Conservation (phyloP, 92 coral and sea anemone genomes). For the Zoanthus solanderi region DNA sequence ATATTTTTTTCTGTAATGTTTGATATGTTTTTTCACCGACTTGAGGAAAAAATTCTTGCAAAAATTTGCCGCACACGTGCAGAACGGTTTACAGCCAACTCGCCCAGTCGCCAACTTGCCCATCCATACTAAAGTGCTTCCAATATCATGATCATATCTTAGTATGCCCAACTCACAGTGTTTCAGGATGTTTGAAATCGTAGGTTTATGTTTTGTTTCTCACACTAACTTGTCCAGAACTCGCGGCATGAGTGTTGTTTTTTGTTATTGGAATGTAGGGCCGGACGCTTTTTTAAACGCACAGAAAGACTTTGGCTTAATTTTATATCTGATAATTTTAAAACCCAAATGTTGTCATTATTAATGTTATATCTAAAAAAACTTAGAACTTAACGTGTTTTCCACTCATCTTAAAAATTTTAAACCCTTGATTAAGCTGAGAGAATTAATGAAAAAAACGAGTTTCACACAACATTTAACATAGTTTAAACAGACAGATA, state of each 20-base stretch:
- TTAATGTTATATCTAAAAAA: neutral
- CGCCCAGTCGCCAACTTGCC: constrained; percentile 13
- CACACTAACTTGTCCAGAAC: constrained; percentile 30
- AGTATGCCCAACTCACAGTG: constrained; percentile 2
- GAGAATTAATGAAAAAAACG: neutral
- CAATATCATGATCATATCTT: neutral
- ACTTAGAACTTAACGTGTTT: constrained; percentile 2
- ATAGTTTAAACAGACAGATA: neutral
- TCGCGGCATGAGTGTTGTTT: constrained; percentile 28
- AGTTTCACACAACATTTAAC: neutral
- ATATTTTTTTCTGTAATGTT: neutral
- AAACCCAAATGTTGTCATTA: constrained; percentile 27
- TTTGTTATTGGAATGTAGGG: constrained; percentile 32
- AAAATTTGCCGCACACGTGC: constrained; percentile 15
- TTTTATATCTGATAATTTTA: constrained; percentile 22
- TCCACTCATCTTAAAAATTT: neutral
- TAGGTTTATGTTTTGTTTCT: constrained; percentile 18
- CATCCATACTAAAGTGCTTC: constrained; percentile 2
- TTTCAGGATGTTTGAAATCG: constrained; percentile 16
- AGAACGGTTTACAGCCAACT: constrained; percentile 17
- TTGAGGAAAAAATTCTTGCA: constrained; percentile 17
- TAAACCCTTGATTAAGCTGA: neutral
- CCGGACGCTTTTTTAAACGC: constrained; percentile 28
- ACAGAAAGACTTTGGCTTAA: constrained; percentile 33
- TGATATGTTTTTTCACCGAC: constrained; percentile 27